These are phyloP conservation scores for Oithona nana DNA, from an alignment of 2,888 invertebrate genomes.

Conservation along the genomic window DNA sequence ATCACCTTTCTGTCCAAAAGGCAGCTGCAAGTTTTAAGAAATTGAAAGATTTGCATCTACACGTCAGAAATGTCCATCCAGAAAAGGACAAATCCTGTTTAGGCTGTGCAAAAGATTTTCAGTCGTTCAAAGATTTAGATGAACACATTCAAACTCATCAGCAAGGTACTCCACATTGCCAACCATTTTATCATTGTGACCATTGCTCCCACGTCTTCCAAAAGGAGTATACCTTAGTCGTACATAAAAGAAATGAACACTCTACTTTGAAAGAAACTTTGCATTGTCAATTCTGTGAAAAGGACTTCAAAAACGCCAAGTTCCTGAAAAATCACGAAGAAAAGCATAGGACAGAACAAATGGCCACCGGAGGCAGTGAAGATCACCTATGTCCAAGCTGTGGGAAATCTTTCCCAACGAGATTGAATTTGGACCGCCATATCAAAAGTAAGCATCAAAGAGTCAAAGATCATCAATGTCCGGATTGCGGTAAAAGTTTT, in stretches of 20 bases:
- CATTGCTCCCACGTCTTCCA: not conserved
- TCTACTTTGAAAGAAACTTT: not conserved
- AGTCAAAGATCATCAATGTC: not conserved
- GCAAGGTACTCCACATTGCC: not conserved
- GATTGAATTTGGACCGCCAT: not conserved
- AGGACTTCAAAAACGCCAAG: not conserved
- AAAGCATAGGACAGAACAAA: not conserved
- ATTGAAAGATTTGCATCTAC: not conserved
- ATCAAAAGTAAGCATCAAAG: not conserved
- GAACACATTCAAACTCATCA: not conserved
- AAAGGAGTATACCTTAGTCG: not conserved
- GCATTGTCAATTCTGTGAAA: not conserved
- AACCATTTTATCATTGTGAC: not conserved
- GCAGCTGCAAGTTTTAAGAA: not conserved
- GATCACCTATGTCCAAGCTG: not conserved
- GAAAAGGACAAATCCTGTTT: conserved; percentile 4
- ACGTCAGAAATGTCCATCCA: not conserved
- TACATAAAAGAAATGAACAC: not conserved
- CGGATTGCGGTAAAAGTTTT: not conserved
- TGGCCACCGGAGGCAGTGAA: not conserved
- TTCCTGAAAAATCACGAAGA: not conserved
- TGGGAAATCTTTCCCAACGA: not conserved
- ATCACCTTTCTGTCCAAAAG: not conserved
- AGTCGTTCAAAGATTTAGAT: not conserved
- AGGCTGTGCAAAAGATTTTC: not conserved